Percentiles rank a stretch among this genome's conserved stretches.
phyloP scores from a whole-genome alignment of 2,113 vertebrate species.

The Euleptes europaea region DNA sequence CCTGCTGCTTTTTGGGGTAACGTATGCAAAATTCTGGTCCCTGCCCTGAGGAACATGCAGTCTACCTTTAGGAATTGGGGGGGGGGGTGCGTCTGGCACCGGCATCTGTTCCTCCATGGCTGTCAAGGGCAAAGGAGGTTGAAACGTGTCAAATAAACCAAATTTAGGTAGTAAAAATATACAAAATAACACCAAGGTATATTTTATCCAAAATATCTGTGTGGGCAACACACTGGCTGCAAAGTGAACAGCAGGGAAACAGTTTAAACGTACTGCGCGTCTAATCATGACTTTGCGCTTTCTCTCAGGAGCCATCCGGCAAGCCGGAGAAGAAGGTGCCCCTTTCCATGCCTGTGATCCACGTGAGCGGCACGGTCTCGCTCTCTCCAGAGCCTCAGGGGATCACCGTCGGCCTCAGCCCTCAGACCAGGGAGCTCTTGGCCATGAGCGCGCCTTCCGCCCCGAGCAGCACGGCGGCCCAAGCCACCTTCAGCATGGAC shows the following conservation, averaged over 20 bases:
- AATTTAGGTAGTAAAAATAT: no score
- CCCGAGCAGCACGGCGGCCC: constrained; percentile 43
- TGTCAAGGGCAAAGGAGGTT: no score
- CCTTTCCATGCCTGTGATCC: constrained; percentile 52
- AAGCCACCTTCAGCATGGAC: constrained; percentile 64
- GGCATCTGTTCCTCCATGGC: no score
- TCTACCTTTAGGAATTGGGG: background rate
- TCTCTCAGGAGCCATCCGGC: constrained; percentile 70
- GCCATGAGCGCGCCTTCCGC: constrained; percentile 40
- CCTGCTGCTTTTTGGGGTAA: background rate
- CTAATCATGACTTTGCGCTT: constrained; percentile 23
- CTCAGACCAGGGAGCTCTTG: constrained; percentile 57
- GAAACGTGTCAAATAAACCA: no score
- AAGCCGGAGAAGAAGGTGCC: constrained; percentile 74
- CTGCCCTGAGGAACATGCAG: no score
- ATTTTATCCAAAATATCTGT: background rate
- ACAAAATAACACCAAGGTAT: no score
- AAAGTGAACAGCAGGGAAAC: background rate
- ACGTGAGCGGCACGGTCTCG: constrained; percentile 54
- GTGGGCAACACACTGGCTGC: background rate
- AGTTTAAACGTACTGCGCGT: background rate
- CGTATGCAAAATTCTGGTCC: background rate
- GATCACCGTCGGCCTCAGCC: constrained; percentile 53
- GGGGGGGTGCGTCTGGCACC: background rate
- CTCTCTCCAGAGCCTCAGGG: constrained; percentile 72